A percentile compares a stretch with the other conserved stretches of the same genome.
Conservation (phyloP, 2,888 invertebrate genomes). For the Cyaniris semiargus region DNA sequence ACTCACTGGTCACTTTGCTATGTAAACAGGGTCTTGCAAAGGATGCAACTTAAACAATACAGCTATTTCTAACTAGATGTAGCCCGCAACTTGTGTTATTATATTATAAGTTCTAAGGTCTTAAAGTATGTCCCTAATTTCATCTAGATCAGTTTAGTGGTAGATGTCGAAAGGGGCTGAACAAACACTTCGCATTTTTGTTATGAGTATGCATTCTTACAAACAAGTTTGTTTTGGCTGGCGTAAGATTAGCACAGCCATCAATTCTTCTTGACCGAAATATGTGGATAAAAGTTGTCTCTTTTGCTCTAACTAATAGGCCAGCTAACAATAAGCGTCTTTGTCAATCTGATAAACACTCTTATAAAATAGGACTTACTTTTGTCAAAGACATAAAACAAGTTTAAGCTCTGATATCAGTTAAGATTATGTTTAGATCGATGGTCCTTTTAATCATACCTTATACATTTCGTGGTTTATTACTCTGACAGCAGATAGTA, state of each 20-base stretch:
- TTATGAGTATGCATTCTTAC: not conserved
- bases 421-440: not conserved
- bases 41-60: not conserved
- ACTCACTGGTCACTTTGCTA: constrained; percentile 52
- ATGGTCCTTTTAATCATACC: not conserved
- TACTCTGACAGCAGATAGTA: constrained; percentile 3
- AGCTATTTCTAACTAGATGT: not conserved
- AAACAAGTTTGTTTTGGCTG: not conserved
- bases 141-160: too few relatives aligned
- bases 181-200: too few relatives aligned
- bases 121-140: too few relatives aligned
- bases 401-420: not conserved
- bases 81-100: not conserved
- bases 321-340: not conserved
- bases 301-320: not conserved
- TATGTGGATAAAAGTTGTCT: not conserved
- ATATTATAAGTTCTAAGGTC: too few relatives aligned
- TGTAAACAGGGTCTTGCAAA: constrained; percentile 6
- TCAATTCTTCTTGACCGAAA: not conserved
- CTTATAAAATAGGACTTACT: constrained; percentile 1
- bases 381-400: not conserved
- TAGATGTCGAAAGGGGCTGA: too few relatives aligned
- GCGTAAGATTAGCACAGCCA: not conserved
- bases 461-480: not conserved
- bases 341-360: not conserved